These are phyloP conservation scores for Neosilurus hyrtlii DNA, from an alignment of 2,797 vertebrate genomes.

Conservation along the genomic window DNA sequence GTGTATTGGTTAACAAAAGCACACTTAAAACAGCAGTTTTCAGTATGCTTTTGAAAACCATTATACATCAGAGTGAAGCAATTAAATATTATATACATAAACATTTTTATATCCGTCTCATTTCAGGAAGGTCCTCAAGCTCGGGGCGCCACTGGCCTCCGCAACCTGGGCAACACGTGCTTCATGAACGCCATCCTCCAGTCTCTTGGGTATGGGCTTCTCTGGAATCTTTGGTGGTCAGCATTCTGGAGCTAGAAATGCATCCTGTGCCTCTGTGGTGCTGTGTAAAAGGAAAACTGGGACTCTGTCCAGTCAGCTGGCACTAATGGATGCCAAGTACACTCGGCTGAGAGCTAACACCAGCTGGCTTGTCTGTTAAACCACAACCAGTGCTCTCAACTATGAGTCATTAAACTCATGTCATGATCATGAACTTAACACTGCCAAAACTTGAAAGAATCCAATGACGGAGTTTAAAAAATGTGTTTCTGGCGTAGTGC, in stretches of 20 bases:
- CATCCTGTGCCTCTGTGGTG: slow-evolving; percentile 43
- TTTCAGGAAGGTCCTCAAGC: slow-evolving; percentile 79
- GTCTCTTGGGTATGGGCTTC: slow-evolving; percentile 87
- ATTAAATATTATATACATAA: neutral
- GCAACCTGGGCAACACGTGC: slow-evolving; percentile 96
- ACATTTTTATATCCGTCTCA: slow-evolving; percentile 6
- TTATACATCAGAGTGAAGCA: neutral
- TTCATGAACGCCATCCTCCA: slow-evolving; percentile 99
- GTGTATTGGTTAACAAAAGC: too few species aligned
- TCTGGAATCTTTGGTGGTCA: slow-evolving; percentile 28
- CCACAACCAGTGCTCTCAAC: slow-evolving; percentile 25
- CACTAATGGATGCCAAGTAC: slow-evolving; percentile 64
- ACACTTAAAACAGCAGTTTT: neutral
- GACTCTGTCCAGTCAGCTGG: slow-evolving; percentile 64
- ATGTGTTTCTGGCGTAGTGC: neutral
- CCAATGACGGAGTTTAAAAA: neutral
- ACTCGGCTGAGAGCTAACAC: slow-evolving; percentile 58
- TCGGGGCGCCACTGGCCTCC: slow-evolving; percentile 88
- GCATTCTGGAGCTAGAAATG: slow-evolving; percentile 18
- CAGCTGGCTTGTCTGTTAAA: slow-evolving; percentile 38
- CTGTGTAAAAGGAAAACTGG: slow-evolving; percentile 41
- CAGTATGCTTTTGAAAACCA: neutral
- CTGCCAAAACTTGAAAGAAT: neutral
- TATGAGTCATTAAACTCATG: slow-evolving; percentile 1
- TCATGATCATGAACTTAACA: neutral